Base-by-base conservation (phyloP, 2,888 invertebrate genomes). In the Craniophora ligustri region DNA sequence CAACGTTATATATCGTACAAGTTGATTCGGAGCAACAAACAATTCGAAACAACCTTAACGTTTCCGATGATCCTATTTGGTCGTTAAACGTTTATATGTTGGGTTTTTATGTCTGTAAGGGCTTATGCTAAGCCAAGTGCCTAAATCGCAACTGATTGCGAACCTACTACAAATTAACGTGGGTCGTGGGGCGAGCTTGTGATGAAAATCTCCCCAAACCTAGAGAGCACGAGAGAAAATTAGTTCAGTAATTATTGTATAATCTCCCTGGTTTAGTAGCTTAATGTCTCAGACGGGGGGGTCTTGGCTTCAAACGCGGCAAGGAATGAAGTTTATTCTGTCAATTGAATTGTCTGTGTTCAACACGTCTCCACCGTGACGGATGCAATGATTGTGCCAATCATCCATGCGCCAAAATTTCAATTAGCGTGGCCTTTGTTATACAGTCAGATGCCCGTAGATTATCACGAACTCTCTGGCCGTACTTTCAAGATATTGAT, bases 211-310 rank as follows among this genome's bases (percentile, higher is more conserved):
- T 72, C 65, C 40, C 62, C 59, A 60, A 66, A 73, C 66, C 57
- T 62, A 68, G 59, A 65, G 69, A 75, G 58, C 58, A 58, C 57
- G 66, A 72, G 75, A 62, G 68, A 63, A 75, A 75, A 72, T 73
- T 73, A 73, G 72, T 75, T 73, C 73, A 75, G 72, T 72, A 73
- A 73, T 73, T 73, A 72, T 66, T 66, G 69, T 68, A 56, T 73
- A 68, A 75, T 75, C 69, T 66, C 32, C 50, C 47, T 57, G 63
- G 69, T 68, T 72, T 72, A 65, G 65, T 72, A 61, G 70, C 69
- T 71, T 72, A 75, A 61, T 67, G 75, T 61, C 48, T 64, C 34
- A 70, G 49, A 53, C 49, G 40, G 41, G 45, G 48, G 53, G 62
- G 57, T 72, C 65, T 53, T 55, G 56, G 39, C 58, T 61, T 64